phyloP scores from a whole-genome alignment of 2,113 vertebrate genomes.

The Hippocampus mohnikei region DNA sequence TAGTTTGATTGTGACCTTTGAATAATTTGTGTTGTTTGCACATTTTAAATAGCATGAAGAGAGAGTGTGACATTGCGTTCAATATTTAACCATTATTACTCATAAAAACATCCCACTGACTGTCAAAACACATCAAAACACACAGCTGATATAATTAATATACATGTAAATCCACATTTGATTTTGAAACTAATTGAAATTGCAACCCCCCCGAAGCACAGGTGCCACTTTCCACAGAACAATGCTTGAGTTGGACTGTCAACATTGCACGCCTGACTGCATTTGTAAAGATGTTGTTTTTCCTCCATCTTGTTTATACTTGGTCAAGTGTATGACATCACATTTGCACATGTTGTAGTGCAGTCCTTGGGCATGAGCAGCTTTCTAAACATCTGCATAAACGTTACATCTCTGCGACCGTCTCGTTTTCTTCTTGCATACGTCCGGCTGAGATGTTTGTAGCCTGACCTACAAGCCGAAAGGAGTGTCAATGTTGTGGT shows the following conservation, averaged over 20 bases:
- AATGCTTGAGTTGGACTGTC: conserved; percentile 53
- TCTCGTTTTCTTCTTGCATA: conserved; percentile 1
- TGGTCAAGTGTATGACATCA: conserved; percentile 2
- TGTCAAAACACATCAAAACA: too few relatives aligned
- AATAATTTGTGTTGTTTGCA: too few relatives aligned
- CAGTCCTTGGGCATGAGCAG: neutral
- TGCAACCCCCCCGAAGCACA: conserved; percentile 21
- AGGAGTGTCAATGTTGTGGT: conserved; percentile 53
- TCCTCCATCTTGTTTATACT: conserved; percentile 5
- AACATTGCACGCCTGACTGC: conserved; percentile 23
- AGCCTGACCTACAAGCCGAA: conserved; percentile 43
- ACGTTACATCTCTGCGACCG: neutral
- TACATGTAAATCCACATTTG: neutral
- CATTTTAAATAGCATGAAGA: too few relatives aligned
- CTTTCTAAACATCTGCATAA: neutral
- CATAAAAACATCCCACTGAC: too few relatives aligned
- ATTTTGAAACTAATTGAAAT: neutral
- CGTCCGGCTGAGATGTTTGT: conserved; percentile 8
- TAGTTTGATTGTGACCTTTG: too few relatives aligned
- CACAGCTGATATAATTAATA: too few relatives aligned
- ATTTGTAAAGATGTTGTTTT: conserved; percentile 16
- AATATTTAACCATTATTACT: too few relatives aligned
- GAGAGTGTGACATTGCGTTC: too few relatives aligned
- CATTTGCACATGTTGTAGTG: conserved; percentile 1
- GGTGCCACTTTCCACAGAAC: conserved; percentile 67